A percentile compares a stretch with the other conserved stretches of the same genome.
These are phyloP conservation scores for Etheostoma nigrum DNA, from an alignment of 2,797 vertebrate genomes.

Conservation along the genomic window DNA sequence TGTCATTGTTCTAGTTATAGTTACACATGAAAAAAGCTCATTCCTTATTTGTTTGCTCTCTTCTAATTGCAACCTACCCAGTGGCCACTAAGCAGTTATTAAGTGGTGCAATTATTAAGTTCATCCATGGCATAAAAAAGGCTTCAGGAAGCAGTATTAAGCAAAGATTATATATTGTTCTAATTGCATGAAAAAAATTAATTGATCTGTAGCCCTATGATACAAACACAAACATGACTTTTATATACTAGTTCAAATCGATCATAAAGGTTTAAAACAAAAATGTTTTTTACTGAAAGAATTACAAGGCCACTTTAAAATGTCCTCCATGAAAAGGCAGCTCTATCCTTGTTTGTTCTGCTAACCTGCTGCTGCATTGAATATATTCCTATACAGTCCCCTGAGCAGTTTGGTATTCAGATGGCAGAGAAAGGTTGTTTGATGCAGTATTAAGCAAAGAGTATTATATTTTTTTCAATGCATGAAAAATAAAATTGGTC, in stretches of 20 bases:
- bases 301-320: not conserved
- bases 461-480: constrained; percentile 36
- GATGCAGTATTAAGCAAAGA: constrained; percentile 42
- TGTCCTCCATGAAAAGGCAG: not conserved
- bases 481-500: constrained; percentile 26
- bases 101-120: not conserved
- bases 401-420: not conserved
- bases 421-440: not conserved
- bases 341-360: not conserved
- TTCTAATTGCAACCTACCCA: too few species aligned
- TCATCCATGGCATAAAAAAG: not conserved
- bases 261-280: too few species aligned
- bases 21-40: too few species aligned
- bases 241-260: too few species aligned
- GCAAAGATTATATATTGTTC: not conserved
- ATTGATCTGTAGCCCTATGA: too few species aligned
- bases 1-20: too few species aligned
- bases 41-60: too few species aligned
- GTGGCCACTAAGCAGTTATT: not conserved
- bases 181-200: too few species aligned
- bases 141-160: not conserved
- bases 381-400: not conserved
- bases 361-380: constrained; percentile 1
- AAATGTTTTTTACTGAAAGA: too few species aligned
- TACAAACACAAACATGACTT: too few species aligned